Evolutionary conservation across 1,140 invertebrate genomes (phyloP).

Genomic region (Neodiprion virginianus): DNA sequence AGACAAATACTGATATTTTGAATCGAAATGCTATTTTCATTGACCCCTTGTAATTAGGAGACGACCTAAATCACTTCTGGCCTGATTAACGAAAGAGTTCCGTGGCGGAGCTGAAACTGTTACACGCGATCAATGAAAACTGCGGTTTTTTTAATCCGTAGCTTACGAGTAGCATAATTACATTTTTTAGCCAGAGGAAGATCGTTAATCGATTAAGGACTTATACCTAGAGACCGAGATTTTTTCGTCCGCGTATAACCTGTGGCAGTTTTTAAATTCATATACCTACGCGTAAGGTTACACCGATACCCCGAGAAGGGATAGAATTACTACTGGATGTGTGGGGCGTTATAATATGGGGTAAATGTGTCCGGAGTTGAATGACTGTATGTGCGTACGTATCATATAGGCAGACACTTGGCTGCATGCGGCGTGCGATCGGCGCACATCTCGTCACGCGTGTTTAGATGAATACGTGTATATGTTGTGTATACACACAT

Average conservation of each 20-base stretch:
- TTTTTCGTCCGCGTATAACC: not conserved
- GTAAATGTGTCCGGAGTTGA: slow-evolving; percentile 37
- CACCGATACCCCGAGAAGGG: slow-evolving; percentile 23
- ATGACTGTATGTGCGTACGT: not conserved
- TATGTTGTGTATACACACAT: slow-evolving; percentile 23
- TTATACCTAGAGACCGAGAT: not conserved
- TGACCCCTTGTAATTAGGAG: too few species aligned
- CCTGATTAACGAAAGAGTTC: too few species aligned
- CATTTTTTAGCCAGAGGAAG: too few species aligned
- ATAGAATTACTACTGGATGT: slow-evolving; percentile 41
- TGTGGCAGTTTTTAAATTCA: not conserved
- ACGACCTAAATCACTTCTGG: too few species aligned
- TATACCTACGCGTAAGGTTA: slow-evolving; percentile 8
- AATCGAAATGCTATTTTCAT: too few species aligned
- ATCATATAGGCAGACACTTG: not conserved
- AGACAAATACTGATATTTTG: too few species aligned
- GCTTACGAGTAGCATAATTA: too few species aligned
- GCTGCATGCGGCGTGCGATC: slow-evolving; percentile 14
- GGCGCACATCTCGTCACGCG: not conserved
- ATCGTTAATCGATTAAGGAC: too few species aligned
- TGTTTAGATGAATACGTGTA: slow-evolving; percentile 30
- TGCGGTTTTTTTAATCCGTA: too few species aligned
- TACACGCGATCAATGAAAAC: too few species aligned
- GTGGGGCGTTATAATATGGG: slow-evolving; percentile 40
- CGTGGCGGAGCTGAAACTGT: too few species aligned